Conservation (phyloP, 1,140 invertebrate genomes). For the Drosophila santomea region DNA sequence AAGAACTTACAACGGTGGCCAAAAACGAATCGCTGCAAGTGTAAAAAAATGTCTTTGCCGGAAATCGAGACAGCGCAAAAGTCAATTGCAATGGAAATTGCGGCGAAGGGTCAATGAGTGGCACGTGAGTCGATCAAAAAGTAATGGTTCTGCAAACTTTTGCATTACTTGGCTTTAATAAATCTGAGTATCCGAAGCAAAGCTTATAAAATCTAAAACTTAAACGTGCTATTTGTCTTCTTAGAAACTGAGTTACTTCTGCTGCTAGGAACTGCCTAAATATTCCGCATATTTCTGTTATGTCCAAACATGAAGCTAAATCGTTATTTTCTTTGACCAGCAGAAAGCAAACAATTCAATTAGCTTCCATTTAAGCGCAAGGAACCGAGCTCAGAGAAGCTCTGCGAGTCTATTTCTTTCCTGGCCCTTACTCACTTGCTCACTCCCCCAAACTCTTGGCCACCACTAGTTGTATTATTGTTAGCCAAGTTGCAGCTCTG, state of each 20-base stretch:
- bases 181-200: too few species aligned
- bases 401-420: constrained; percentile 4
- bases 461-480: constrained; percentile 10
- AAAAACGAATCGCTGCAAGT: constrained; percentile 5
- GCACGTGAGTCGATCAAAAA: constrained; percentile 44
- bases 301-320: constrained; percentile 2
- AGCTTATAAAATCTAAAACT: too few species aligned
- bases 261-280: too few species aligned
- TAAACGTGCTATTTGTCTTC: too few species aligned
- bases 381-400: constrained; percentile 20
- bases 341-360: constrained; percentile 41
- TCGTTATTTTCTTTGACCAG: background rate
- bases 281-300: too few species aligned
- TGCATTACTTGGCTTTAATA: too few species aligned
- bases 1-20: constrained; percentile 34
- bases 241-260: too few species aligned
- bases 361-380: constrained; percentile 33
- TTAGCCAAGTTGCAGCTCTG: constrained; percentile 35
- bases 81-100: constrained; percentile 51
- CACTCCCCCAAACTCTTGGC: constrained; percentile 12
- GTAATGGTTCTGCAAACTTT: background rate
- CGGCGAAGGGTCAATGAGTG: constrained; percentile 29
- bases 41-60: constrained; percentile 44
- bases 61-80: constrained; percentile 41
- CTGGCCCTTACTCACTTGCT: background rate